Evolutionary conservation across 1,140 invertebrate species (phyloP).

Genomic region (Kradibia gibbosae): DNA sequence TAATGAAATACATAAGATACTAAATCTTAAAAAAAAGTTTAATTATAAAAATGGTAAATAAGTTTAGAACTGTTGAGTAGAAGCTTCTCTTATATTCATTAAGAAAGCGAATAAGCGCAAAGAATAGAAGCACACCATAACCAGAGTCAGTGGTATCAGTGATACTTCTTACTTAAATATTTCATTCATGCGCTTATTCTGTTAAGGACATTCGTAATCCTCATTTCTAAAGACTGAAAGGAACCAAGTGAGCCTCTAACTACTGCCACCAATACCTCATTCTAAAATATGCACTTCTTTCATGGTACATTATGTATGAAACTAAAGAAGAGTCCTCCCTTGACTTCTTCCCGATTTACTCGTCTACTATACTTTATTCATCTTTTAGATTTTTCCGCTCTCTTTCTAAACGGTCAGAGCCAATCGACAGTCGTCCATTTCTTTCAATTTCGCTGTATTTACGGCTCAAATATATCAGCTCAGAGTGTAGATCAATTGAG

Average conservation of each 20-base stretch:
- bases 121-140: constrained; percentile 32
- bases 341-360: background rate
- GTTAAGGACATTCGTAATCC: constrained; percentile 58
- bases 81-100: constrained; percentile 2
- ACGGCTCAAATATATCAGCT: background rate
- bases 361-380: background rate
- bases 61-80: constrained; percentile 29
- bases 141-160: constrained; percentile 40
- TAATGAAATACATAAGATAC: constrained; percentile 10
- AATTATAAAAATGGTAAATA: constrained; percentile 12
- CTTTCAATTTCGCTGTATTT: background rate
- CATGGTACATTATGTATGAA: constrained; percentile 1
- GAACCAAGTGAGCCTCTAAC: background rate
- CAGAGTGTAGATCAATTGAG: background rate
- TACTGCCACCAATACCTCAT: background rate
- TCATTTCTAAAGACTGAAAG: constrained; percentile 50
- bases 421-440: background rate
- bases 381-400: constrained; percentile 15
- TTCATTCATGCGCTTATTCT: constrained; percentile 59
- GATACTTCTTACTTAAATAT: constrained; percentile 61
- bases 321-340: background rate
- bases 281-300: constrained; percentile 31
- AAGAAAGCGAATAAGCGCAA: constrained; percentile 39
- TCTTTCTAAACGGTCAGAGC: too few species aligned
- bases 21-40: constrained; percentile 18